phyloP scores from a whole-genome alignment of 1,140 invertebrate species.

The Drosophila gunungcola region DNA sequence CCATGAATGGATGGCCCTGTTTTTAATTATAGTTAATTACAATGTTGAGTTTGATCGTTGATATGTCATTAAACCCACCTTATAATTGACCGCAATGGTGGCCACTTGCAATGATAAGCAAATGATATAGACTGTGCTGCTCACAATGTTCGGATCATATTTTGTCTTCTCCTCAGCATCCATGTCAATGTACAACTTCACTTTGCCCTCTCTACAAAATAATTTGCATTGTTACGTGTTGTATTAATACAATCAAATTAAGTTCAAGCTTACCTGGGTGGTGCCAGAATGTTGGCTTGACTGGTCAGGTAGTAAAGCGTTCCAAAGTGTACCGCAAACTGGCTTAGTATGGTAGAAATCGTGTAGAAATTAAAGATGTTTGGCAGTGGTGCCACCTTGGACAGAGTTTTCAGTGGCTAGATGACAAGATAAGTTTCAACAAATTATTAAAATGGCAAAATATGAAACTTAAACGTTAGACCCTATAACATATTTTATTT shows the following conservation, averaged over 20 bases:
- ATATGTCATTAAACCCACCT: constrained; percentile 87
- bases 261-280: constrained; percentile 86
- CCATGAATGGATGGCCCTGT: constrained; percentile 99
- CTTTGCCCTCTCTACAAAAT: constrained; percentile 86
- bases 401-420: constrained; percentile 96
- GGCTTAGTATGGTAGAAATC: constrained; percentile 96
- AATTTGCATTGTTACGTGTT: background rate
- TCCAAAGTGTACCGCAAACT: constrained; percentile 98
- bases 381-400: constrained; percentile 96
- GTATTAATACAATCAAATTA: background rate
- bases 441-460: no score
- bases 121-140: constrained; percentile 99
- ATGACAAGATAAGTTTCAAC: constrained; percentile 67
- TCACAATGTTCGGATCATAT: constrained; percentile 97
- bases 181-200: constrained; percentile 86
- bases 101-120: constrained; percentile 98
- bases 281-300: constrained; percentile 89
- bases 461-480: no score
- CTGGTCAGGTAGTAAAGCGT: constrained; percentile 96
- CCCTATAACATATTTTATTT: no score
- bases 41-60: constrained; percentile 1
- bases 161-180: constrained; percentile 90
- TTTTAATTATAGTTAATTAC: constrained; percentile 29
- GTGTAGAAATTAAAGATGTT: constrained; percentile 99
- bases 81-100: constrained; percentile 99